Conservation (phyloP, 1,140 invertebrate genomes). For the Drosophila arawakana region DNA sequence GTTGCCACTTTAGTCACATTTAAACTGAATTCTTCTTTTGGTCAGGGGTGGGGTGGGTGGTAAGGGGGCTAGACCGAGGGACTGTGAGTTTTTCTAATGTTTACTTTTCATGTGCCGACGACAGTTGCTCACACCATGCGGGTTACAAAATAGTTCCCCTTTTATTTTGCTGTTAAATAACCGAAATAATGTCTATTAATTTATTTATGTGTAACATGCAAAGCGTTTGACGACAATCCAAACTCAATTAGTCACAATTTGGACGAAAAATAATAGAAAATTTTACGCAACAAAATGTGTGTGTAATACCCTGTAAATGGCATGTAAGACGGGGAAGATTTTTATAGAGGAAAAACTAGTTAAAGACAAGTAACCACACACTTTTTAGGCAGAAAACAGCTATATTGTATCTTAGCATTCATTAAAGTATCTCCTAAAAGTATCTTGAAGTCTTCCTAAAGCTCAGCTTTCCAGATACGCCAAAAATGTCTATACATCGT, state of each 20-base stretch:
- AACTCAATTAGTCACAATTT: conserved; percentile 75
- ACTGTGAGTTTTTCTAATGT: conserved; percentile 32
- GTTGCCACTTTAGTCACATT: conserved; percentile 40
- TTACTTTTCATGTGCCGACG: conserved; percentile 51
- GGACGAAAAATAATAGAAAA: not conserved
- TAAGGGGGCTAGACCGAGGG: too few species aligned
- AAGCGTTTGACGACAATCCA: conserved; percentile 77
- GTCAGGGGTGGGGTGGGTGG: not conserved
- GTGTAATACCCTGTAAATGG: not conserved
- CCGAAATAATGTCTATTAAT: conserved; percentile 57
- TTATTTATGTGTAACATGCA: conserved; percentile 83
- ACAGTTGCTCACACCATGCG: conserved; percentile 66
- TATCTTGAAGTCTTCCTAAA: too few species aligned
- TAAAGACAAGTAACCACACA: too few species aligned
- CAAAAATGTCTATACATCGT: not conserved
- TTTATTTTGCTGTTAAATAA: not conserved
- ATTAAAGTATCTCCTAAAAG: too few species aligned
- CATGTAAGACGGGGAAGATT: too few species aligned
- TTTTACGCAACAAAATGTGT: not conserved
- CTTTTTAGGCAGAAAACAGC: too few species aligned
- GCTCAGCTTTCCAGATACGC: too few species aligned
- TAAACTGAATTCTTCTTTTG: not conserved
- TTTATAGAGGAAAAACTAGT: too few species aligned
- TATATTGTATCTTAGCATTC: too few species aligned
- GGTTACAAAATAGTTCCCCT: conserved; percentile 26